A percentile compares a stretch with the other conserved stretches of the same genome.
Evolutionary conservation across 2,113 vertebrate species (phyloP).

Genomic region (Nothoprocta pentlandii): DNA sequence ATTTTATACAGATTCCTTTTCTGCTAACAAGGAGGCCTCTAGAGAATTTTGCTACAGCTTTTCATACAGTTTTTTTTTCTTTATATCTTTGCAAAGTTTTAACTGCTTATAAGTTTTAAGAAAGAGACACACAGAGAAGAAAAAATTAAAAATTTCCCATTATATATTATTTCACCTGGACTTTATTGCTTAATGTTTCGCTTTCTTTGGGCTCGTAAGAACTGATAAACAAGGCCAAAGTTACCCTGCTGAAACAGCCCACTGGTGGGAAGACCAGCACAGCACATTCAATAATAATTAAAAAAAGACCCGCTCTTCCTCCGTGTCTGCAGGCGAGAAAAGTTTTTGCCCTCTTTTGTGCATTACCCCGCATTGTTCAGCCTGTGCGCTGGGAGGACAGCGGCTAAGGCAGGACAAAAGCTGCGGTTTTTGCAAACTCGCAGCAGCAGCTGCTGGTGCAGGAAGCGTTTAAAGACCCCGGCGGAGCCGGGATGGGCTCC

Average conservation of each 20-base stretch:
- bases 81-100: neutral
- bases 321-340: neutral
- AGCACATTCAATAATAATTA: neutral
- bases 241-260: neutral
- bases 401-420: constrained; percentile 68
- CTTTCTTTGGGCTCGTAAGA: neutral
- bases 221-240: neutral
- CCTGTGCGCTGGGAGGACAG: constrained; percentile 2
- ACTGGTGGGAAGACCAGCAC: neutral
- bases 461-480: constrained; percentile 74
- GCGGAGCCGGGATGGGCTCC: neutral
- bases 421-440: constrained; percentile 71
- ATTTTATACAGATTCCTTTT: neutral
- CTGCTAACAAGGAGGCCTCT: constrained; percentile 8
- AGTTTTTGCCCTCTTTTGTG: neutral
- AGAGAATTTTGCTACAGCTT: constrained; percentile 26
- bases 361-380: neutral
- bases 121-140: neutral
- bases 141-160: neutral
- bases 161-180: neutral
- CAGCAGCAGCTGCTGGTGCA: constrained; percentile 71
- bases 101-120: neutral
- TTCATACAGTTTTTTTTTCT: neutral
- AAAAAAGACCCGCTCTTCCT: neutral
- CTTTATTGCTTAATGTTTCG: neutral